Evolutionary conservation across 1,140 invertebrate genomes (phyloP).

Genomic region (Eupeodes corollae): DNA sequence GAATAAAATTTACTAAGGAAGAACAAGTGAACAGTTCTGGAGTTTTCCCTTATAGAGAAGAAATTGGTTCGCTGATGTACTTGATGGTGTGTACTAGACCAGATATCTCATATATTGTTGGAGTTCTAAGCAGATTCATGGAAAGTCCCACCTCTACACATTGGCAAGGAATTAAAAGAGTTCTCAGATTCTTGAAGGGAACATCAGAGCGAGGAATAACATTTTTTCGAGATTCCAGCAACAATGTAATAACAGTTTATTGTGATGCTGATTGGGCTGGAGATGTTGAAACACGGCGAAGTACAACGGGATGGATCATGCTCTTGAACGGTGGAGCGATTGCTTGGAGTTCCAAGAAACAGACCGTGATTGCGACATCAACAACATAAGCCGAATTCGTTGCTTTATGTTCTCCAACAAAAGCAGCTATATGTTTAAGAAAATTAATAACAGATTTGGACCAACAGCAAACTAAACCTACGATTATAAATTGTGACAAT

Average conservation of each 20-base stretch:
- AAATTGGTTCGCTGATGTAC: constrained; percentile 34
- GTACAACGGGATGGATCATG: constrained; percentile 22
- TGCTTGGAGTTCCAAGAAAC: constrained; percentile 37
- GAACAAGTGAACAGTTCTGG: neutral
- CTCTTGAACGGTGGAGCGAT: constrained; percentile 24
- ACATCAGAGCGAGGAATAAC: constrained; percentile 5
- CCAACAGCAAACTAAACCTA: no score
- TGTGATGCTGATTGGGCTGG: constrained; percentile 37
- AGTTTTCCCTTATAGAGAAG: constrained; percentile 17
- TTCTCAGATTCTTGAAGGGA: constrained; percentile 24
- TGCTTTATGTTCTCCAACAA: constrained; percentile 25
- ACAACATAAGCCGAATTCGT: constrained; percentile 41
- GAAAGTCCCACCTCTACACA: constrained; percentile 32
- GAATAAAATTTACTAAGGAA: neutral
- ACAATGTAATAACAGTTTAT: constrained; percentile 10
- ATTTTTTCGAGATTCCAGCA: neutral
- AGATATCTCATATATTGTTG: constrained; percentile 31
- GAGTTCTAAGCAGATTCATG: constrained; percentile 24
- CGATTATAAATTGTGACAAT: constrained; percentile 5
- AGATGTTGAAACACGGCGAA: constrained; percentile 25
- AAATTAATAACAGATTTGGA: constrained; percentile 17
- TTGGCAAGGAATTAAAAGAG: constrained; percentile 20
- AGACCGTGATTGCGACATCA: constrained; percentile 36
- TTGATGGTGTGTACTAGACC: constrained; percentile 31
- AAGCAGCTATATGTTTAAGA: constrained; percentile 31